Conservation (phyloP, 2,797 vertebrate species). For the Sebastes iracundus region DNA sequence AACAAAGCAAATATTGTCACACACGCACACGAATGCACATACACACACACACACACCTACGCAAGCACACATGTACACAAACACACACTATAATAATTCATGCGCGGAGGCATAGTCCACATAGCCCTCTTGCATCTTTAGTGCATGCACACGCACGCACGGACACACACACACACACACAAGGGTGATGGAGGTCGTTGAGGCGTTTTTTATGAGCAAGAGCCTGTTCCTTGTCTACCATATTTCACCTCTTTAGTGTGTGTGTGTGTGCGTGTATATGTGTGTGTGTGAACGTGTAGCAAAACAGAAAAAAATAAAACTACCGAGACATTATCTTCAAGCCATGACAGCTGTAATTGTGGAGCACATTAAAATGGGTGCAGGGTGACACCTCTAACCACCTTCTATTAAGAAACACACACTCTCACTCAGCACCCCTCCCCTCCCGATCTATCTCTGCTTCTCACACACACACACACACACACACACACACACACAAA, state of each 20-base stretch:
- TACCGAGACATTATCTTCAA: conserved; percentile 77
- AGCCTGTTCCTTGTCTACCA: conserved; percentile 69
- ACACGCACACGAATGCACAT: neutral
- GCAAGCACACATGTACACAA: conserved; percentile 33
- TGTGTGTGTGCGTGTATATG: conserved; percentile 4
- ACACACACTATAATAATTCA: conserved; percentile 66
- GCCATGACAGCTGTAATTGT: conserved; percentile 87
- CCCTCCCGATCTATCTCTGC: conserved; percentile 27
- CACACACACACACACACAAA: conserved; percentile 26
- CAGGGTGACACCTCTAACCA: conserved; percentile 83
- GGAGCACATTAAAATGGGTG: conserved; percentile 86
- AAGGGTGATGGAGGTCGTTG: conserved; percentile 75
- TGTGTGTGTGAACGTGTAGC: conserved; percentile 12
- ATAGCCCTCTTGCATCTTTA: conserved; percentile 43
- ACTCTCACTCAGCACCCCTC: conserved; percentile 50
- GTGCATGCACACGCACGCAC: conserved; percentile 25
- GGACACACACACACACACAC: conserved; percentile 21
- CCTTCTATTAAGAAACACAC: conserved; percentile 79
- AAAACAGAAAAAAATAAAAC: conserved; percentile 66
- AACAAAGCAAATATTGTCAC: conserved; percentile 87
- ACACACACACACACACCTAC: conserved; percentile 27
- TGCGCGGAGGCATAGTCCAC: conserved; percentile 36
- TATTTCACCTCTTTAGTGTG: conserved; percentile 75
- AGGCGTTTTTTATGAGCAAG: conserved; percentile 86
- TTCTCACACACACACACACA: conserved; percentile 1